Percentiles rank a stretch among this genome's conserved stretches.
These are phyloP conservation scores for Paelopatides confundens DNA, from an alignment of 53 echinoderm and acorn worm species.

Conservation along the genomic window DNA sequence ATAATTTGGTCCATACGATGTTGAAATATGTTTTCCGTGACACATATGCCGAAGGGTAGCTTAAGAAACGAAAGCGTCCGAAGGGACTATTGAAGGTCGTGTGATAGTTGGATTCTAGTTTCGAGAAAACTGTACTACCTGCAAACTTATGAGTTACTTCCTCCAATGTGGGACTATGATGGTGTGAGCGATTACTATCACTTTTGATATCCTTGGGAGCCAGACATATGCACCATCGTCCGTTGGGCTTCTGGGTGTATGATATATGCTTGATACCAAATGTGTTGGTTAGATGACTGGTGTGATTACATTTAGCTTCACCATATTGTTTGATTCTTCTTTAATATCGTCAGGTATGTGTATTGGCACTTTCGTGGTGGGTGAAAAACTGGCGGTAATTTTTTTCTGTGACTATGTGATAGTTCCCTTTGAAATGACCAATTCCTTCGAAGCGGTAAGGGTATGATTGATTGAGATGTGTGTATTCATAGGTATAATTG, in stretches of 20 bases:
- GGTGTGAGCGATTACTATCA: constrained; percentile 69
- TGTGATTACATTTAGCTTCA: constrained; percentile 24
- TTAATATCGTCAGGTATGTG: constrained; percentile 57
- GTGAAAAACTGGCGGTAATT: constrained; percentile 55
- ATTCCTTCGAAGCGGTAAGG: constrained; percentile 57
- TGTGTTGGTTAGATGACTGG: constrained; percentile 52
- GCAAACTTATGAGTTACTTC: constrained; percentile 74
- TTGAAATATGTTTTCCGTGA: constrained; percentile 77
- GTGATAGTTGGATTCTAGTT: constrained; percentile 47
- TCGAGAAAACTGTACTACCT: too few relatives aligned
- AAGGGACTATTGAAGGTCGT: constrained; percentile 83
- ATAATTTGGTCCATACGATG: constrained; percentile 76
- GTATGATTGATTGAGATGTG: not conserved
- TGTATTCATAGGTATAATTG: too few relatives aligned
- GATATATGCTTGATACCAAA: constrained; percentile 63
- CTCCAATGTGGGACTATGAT: constrained; percentile 67
- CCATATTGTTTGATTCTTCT: constrained; percentile 55
- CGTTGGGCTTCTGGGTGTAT: too few relatives aligned
- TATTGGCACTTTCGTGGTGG: constrained; percentile 53
- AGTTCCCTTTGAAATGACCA: constrained; percentile 32
- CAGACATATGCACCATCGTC: constrained; percentile 60
- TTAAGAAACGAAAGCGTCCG: constrained; percentile 60
- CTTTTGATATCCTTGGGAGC: constrained; percentile 79
- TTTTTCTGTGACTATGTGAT: constrained; percentile 36
- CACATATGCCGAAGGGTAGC: constrained; percentile 69